Conservation (phyloP, 2,888 invertebrate species). For the Tridacna crocea region DNA sequence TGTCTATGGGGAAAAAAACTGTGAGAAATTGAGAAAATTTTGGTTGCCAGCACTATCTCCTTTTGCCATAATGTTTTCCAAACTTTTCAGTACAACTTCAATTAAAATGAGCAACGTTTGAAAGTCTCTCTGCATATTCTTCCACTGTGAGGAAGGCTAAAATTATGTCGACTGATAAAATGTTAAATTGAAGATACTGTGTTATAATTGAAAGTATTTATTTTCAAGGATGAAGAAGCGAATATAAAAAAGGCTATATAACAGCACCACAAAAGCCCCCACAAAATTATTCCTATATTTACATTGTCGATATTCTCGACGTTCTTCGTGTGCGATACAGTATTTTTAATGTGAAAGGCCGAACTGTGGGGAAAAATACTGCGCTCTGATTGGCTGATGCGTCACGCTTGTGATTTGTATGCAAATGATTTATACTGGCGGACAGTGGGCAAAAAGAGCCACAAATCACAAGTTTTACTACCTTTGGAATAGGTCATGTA, state of each 20-base stretch:
- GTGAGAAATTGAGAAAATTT: too few species aligned
- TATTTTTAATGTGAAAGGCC: constrained; percentile 52
- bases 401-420: constrained; percentile 71
- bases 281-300: constrained; percentile 15
- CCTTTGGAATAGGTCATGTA: constrained; percentile 77
- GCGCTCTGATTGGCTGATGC: constrained; percentile 72
- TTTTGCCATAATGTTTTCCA: too few species aligned
- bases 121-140: too few species aligned
- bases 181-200: too few species aligned
- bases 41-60: too few species aligned
- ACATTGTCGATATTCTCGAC: constrained; percentile 16
- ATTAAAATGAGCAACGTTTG: too few species aligned
- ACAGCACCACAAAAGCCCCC: constrained; percentile 1
- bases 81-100: too few species aligned
- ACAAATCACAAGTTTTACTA: constrained; percentile 79
- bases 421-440: constrained; percentile 79
- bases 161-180: too few species aligned
- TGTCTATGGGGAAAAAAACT: too few species aligned
- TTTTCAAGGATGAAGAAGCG: neutral
- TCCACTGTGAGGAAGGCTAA: too few species aligned
- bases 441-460: constrained; percentile 75
- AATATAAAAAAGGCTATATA: neutral
- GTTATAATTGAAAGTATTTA: too few species aligned
- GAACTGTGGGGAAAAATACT: constrained; percentile 58
- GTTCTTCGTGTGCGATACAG: constrained; percentile 51